Evolutionary conservation across 2,888 invertebrate species (phyloP).

Genomic region (Philereme vetulata): DNA sequence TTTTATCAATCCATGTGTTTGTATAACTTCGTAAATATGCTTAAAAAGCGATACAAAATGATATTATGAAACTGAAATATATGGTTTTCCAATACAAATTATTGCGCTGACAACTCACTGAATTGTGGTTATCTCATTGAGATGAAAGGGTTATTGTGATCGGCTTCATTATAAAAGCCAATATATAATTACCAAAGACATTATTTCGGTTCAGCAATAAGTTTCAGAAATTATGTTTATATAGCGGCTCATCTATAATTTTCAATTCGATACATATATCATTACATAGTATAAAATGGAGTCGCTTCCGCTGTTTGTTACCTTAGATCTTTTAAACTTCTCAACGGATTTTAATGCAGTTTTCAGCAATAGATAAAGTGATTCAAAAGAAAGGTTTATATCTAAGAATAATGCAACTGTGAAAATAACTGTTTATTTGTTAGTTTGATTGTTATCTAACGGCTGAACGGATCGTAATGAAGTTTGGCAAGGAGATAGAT

Average conservation of each 20-base stretch:
- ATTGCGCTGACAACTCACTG: slow-evolving; percentile 3
- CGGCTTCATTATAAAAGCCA: slow-evolving; percentile 43
- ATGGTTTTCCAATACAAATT: slow-evolving; percentile 3
- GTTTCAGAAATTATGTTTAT: slow-evolving; percentile 47
- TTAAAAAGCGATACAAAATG: background rate
- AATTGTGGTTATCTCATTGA: slow-evolving; percentile 13
- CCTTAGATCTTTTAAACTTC: no score
- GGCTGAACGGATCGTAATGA: no score
- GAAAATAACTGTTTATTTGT: no score
- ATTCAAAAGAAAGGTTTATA: no score
- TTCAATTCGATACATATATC: background rate
- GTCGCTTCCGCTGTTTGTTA: no score
- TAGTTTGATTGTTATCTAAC: no score
- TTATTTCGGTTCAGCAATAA: slow-evolving; percentile 38
- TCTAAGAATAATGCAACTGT: no score
- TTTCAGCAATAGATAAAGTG: no score
- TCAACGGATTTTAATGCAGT: no score
- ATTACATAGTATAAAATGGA: no score
- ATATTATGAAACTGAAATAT: slow-evolving; percentile 14
- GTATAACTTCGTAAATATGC: slow-evolving; percentile 13
- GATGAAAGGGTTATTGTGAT: slow-evolving; percentile 30
- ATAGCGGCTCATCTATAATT: slow-evolving; percentile 38
- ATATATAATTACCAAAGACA: slow-evolving; percentile 40
- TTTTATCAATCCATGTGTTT: slow-evolving; percentile 37
- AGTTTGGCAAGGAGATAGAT: no score